A percentile compares a stretch with the other conserved stretches of the same genome.
Evolutionary conservation across 2,888 invertebrate species (phyloP).

Genomic region (Erebia palarica): DNA sequence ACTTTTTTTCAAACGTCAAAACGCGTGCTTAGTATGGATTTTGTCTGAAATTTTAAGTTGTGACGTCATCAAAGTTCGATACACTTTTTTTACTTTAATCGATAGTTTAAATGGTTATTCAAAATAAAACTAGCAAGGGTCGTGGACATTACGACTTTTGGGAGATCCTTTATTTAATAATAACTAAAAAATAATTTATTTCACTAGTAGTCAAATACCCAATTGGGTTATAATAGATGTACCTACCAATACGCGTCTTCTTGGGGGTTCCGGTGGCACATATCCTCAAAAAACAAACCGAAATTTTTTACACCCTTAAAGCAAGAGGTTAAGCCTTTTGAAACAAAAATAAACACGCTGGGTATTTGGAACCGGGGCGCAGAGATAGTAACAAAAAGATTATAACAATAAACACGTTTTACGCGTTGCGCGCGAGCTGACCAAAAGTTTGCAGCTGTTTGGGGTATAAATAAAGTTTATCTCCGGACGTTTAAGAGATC

Average conservation of each 20-base stretch:
- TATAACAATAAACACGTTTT: constrained; percentile 66
- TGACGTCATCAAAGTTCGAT: no score
- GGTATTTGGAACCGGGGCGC: constrained; percentile 43
- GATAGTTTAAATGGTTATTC: no score
- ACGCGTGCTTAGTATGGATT: no score
- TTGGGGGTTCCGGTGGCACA: constrained; percentile 55
- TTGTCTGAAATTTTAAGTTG: no score
- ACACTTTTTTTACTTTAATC: no score
- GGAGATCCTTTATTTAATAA: no score
- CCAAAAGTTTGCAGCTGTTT: constrained; percentile 83
- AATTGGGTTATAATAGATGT: no score
- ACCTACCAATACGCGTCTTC: constrained; percentile 27
- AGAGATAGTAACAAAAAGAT: constrained; percentile 70
- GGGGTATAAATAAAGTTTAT: constrained; percentile 79
- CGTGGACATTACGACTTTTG: no score
- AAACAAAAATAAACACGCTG: constrained; percentile 57
- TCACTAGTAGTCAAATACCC: no score
- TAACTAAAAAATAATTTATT: no score
- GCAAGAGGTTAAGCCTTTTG: constrained; percentile 43
- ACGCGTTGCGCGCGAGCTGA: constrained; percentile 66
- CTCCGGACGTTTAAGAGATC: constrained; percentile 74
- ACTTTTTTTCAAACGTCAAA: no score
- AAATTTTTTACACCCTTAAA: constrained; percentile 34
- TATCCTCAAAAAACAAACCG: constrained; percentile 28
- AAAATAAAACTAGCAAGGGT: no score